Evolutionary conservation across 2,113 vertebrate species (phyloP).

Genomic region (Sinocyclocheilus grahami): DNA sequence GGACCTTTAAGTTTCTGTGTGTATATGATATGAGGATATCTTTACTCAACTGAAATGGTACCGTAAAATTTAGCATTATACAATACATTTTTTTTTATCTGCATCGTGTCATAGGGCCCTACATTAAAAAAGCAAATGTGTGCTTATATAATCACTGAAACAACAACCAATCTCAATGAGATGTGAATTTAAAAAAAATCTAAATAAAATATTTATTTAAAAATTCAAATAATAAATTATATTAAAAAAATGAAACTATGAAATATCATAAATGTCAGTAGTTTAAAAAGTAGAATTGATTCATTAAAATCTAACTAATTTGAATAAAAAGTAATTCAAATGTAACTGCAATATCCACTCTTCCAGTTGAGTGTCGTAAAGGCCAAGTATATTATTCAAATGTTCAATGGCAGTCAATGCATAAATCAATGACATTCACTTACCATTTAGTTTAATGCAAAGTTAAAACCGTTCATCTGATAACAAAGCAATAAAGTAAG

Average conservation of each 20-base stretch:
- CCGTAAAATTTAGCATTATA: too few relatives aligned
- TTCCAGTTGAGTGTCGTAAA: not conserved
- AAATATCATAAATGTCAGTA: too few relatives aligned
- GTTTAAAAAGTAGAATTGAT: too few relatives aligned
- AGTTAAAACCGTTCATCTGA: not conserved
- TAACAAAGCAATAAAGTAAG: not conserved
- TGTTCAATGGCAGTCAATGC: not conserved
- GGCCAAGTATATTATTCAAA: not conserved
- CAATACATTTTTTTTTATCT: too few relatives aligned
- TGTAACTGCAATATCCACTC: not conserved
- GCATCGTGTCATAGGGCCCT: not conserved
- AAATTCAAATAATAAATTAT: too few relatives aligned
- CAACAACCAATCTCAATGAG: not conserved
- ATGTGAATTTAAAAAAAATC: not conserved
- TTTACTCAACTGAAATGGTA: too few relatives aligned
- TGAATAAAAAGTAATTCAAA: not conserved
- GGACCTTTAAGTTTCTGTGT: too few relatives aligned
- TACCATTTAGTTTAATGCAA: not conserved
- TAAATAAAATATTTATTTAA: too few relatives aligned
- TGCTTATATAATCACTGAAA: not conserved
- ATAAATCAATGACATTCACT: not conserved
- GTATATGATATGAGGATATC: too few relatives aligned
- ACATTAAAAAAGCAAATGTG: not conserved
- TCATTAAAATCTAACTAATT: not conserved
- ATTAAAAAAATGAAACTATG: too few relatives aligned